Evolutionary conservation across 2,888 invertebrate species (phyloP), one percentile per base, ranked within the genome.

Genomic region (Idaea aversata): DNA sequence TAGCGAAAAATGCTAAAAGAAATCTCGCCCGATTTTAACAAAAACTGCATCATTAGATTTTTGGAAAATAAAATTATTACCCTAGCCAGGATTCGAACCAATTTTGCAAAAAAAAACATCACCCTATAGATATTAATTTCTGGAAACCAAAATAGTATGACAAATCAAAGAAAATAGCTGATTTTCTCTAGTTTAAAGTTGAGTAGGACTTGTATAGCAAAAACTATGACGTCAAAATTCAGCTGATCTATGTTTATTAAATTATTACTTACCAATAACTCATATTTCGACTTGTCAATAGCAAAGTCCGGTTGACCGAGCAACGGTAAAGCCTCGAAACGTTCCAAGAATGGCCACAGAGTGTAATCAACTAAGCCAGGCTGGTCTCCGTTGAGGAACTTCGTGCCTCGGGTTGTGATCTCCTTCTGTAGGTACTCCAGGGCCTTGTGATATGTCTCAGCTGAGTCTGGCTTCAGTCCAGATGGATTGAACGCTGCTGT

Each of bases 271-370:
- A 97, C 96, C 94, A 97, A 80, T 83, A 91, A 86, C 63, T 91
- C 93, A 81, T 96, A 96, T 82, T 95, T 94, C 35, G 95, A 91
- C 67, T 94, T 93, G 63, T 95, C 95, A 83, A 97, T 91, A 66
- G 93, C 88, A 83, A 95, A 96, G 63, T 95, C 94, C 61, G 94
- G 92, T 63, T 94, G 94, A 6, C 94, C 94, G 61, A 95, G 80
- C 34, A 95, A 82, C 0, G 97, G 88, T 59, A 96, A 75, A 5
- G 92, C 84, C 70, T 89, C 87, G 66, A 93, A 90, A 13, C 93
- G 81, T 83, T 97, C 97, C 77, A 96, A 94, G 96, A 97, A 97
- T 2, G 97, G 97, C 97, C 97, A 97, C 72, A 97, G 95, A 93
- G 97, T 96, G 74, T 95, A 96, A 83, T 97, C 97, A 63, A 97